These are phyloP conservation scores for Diadegma fenestrale DNA, from an alignment of 2,888 invertebrate genomes.

Conservation along the genomic window DNA sequence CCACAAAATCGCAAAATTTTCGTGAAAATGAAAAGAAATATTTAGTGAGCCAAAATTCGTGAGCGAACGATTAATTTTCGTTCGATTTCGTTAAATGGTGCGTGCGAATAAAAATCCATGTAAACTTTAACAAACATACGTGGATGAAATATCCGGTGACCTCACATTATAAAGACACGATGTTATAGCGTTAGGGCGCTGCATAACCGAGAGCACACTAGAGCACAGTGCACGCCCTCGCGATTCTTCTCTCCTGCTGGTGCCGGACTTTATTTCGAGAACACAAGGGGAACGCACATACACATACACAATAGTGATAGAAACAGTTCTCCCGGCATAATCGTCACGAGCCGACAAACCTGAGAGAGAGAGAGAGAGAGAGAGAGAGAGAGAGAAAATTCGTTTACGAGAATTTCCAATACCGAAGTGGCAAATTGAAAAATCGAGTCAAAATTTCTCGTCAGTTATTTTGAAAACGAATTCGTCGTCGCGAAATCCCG, in stretches of 20 bases:
- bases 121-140: slow-evolving; percentile 3
- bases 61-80: neutral
- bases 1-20: no score
- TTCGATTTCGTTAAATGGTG: neutral
- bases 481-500: neutral
- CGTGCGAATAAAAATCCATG: neutral
- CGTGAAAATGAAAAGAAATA: no score
- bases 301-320: slow-evolving; percentile 19
- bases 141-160: slow-evolving; percentile 26
- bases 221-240: slow-evolving; percentile 57
- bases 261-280: slow-evolving; percentile 66
- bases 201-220: slow-evolving; percentile 53
- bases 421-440: no score
- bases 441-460: neutral
- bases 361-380: slow-evolving; percentile 16
- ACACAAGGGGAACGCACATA: slow-evolving; percentile 49
- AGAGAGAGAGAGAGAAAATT: slow-evolving; percentile 9
- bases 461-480: neutral
- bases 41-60: neutral
- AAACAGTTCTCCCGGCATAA: slow-evolving; percentile 12
- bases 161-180: slow-evolving; percentile 57
- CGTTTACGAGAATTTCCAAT: neutral
- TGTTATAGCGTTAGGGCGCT: slow-evolving; percentile 26
- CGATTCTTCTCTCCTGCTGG: slow-evolving; percentile 46
- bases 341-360: slow-evolving; percentile 31